These are phyloP conservation scores for Conus canariensis DNA, from an alignment of 2,888 invertebrate genomes.

Conservation along the genomic window DNA sequence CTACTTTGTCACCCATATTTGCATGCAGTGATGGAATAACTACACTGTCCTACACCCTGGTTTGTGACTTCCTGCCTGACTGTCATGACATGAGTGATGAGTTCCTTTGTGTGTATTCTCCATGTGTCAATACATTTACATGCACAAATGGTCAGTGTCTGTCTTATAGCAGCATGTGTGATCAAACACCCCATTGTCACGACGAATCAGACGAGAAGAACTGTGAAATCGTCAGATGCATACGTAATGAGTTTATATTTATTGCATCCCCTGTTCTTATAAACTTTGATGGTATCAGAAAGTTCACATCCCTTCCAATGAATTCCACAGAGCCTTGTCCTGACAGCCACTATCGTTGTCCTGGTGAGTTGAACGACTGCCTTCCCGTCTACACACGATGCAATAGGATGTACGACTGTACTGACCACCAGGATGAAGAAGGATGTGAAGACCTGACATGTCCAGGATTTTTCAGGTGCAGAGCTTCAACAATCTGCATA, in stretches of 20 bases:
- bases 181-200: background rate
- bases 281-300: background rate
- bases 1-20: background rate
- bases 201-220: background rate
- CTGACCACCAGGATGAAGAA: background rate
- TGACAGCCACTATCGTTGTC: conserved; percentile 3
- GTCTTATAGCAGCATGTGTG: background rate
- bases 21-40: background rate
- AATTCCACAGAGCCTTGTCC: background rate
- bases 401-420: background rate
- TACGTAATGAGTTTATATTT: background rate
- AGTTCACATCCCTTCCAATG: background rate
- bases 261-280: background rate
- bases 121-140: background rate
- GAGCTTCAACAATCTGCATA: background rate
- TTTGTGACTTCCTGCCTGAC: background rate
- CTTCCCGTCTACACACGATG: conserved; percentile 18
- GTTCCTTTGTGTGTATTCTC: background rate
- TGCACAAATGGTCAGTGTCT: conserved; percentile 4
- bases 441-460: background rate
- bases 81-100: background rate
- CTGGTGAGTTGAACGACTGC: background rate
- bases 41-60: background rate
- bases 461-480: background rate
- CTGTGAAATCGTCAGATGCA: background rate